A percentile compares a stretch with the other conserved stretches of the same genome.
Conservation (phyloP, 2,888 invertebrate genomes). For the Sialis fuliginosa region DNA sequence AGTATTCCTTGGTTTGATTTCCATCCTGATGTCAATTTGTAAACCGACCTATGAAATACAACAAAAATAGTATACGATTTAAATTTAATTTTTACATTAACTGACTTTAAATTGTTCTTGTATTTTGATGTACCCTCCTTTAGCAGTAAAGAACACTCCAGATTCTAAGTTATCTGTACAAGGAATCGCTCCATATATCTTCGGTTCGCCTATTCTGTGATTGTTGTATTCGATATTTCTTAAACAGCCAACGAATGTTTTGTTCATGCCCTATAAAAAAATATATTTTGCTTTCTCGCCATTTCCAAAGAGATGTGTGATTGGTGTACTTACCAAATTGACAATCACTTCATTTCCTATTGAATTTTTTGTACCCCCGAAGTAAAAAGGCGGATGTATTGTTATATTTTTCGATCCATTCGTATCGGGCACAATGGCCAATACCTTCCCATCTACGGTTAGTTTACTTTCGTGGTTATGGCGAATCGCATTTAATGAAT, state of each 20-base stretch:
- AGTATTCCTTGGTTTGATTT: slow-evolving; percentile 69
- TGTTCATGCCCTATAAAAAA: slow-evolving; percentile 25
- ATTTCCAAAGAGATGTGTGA: too few relatives aligned
- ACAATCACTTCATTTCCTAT: slow-evolving; percentile 24
- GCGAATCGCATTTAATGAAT: slow-evolving; percentile 50
- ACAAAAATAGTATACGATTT: too few relatives aligned
- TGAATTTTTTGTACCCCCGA: slow-evolving; percentile 57
- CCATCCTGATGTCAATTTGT: slow-evolving; percentile 62
- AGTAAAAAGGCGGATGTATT: slow-evolving; percentile 52
- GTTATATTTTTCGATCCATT: slow-evolving; percentile 32
- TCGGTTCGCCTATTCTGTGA: slow-evolving; percentile 40
- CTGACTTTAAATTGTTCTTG: slow-evolving; percentile 43
- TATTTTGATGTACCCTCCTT: slow-evolving; percentile 54
- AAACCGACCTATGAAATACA: slow-evolving; percentile 37
- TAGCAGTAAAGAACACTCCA: slow-evolving; percentile 71
- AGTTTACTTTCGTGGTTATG: slow-evolving; percentile 43
- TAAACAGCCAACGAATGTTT: slow-evolving; percentile 71
- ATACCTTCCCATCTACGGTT: slow-evolving; percentile 40
- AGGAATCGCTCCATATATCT: slow-evolving; percentile 46
- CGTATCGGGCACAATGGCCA: slow-evolving; percentile 33
- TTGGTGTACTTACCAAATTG: slow-evolving; percentile 15
- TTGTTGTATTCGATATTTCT: slow-evolving; percentile 56
- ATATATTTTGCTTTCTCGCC: neutral
- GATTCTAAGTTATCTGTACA: slow-evolving; percentile 64
- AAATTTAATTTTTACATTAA: too few relatives aligned